These are phyloP conservation scores for Nycticryphes semicollaris DNA, from an alignment of 2,113 vertebrate genomes.

Conservation along the genomic window DNA sequence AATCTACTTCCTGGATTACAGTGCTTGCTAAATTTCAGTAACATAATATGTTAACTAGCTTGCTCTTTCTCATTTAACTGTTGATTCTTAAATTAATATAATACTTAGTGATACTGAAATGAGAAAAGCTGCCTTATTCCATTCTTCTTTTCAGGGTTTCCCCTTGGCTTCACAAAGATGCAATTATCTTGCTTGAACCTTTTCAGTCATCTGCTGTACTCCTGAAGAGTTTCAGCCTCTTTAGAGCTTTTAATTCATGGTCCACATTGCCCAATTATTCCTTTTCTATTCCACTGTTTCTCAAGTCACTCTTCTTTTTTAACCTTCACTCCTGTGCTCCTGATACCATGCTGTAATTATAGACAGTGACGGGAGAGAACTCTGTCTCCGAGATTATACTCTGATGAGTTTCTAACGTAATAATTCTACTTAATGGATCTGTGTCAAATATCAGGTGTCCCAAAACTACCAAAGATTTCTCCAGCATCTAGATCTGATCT, in stretches of 20 bases:
- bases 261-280: not conserved
- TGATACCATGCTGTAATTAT: not conserved
- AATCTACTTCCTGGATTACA: not conserved
- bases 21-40: not conserved
- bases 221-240: not conserved
- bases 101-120: not conserved
- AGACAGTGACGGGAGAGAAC: not conserved
- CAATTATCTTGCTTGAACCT: not conserved
- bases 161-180: not conserved
- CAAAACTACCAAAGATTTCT: not conserved
- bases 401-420: not conserved
- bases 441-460: not conserved
- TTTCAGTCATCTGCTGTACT: not conserved
- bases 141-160: constrained; percentile 6
- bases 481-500: not conserved
- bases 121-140: not conserved
- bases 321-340: not conserved
- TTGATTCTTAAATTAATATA: not conserved
- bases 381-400: not conserved
- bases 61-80: not conserved
- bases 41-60: not conserved
- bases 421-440: not conserved
- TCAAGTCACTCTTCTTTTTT: not conserved
- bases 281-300: not conserved
- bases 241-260: not conserved